phyloP scores from a whole-genome alignment of 2,797 vertebrate species.

The Crocodylus rhombifer region DNA sequence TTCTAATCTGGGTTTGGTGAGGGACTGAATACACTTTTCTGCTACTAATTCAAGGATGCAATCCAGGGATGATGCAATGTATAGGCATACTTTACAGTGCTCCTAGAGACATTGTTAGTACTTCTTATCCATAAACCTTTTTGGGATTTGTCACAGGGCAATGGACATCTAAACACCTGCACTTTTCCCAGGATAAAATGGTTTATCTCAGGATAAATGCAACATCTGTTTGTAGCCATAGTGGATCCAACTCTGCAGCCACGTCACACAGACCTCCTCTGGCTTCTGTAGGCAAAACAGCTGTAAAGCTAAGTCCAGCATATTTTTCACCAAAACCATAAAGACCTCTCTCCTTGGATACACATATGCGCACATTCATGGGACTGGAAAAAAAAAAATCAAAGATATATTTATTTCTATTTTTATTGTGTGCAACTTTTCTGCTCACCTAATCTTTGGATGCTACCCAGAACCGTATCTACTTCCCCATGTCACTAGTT shows the following conservation, averaged over 20 bases:
- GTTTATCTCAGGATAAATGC: too few relatives aligned
- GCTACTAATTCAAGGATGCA: not conserved
- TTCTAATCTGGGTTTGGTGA: too few relatives aligned
- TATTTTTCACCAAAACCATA: constrained; percentile 40
- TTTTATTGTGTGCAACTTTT: constrained; percentile 32
- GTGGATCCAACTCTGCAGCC: not conserved
- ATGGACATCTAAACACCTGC: too few relatives aligned
- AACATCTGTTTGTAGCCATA: not conserved
- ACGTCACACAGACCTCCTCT: constrained; percentile 16
- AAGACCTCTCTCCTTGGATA: constrained; percentile 30
- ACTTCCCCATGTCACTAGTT: not conserved
- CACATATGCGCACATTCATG: not conserved
- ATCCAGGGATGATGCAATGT: too few relatives aligned
- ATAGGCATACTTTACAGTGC: too few relatives aligned
- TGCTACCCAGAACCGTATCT: not conserved
- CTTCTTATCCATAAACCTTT: too few relatives aligned
- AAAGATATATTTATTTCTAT: not conserved
- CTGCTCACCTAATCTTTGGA: not conserved
- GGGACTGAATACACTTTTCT: too few relatives aligned
- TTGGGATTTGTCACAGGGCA: too few relatives aligned
- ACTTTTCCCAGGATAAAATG: too few relatives aligned
- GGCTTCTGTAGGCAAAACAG: constrained; percentile 26
- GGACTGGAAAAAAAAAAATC: constrained; percentile 35
- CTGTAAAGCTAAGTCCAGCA: not conserved
- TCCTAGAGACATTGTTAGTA: too few relatives aligned